Evolutionary conservation across 2,113 vertebrate genomes (phyloP).

Genomic region (Choloepus hoffmanni): DNA sequence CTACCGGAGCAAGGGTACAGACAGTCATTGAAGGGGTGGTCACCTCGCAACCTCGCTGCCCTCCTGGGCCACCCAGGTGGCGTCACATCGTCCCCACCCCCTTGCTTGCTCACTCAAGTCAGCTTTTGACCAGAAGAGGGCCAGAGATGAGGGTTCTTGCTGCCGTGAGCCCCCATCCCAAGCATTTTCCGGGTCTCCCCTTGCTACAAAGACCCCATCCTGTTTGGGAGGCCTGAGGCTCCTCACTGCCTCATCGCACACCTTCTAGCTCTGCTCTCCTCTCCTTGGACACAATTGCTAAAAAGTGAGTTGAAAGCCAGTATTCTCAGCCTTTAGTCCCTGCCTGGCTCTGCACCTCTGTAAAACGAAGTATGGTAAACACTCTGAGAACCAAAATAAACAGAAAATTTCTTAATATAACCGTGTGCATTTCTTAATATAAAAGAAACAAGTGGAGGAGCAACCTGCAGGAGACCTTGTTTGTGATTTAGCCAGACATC

Average conservation of each 20-base stretch:
- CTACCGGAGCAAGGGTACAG: neutral
- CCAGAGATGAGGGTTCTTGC: neutral
- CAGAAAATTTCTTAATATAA: neutral
- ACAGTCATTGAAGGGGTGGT: neutral
- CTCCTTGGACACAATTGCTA: neutral
- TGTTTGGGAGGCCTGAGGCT: neutral
- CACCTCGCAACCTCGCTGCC: neutral
- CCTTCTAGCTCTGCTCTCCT: neutral
- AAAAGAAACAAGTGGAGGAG: neutral
- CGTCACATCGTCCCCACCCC: no score
- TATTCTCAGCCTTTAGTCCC: neutral
- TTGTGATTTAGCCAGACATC: neutral
- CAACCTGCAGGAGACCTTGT: neutral
- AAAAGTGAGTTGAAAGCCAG: neutral
- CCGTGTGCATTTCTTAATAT: neutral
- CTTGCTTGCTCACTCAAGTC: neutral
- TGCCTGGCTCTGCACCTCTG: neutral
- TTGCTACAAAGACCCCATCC: accelerated
- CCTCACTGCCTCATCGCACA: neutral
- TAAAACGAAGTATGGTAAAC: neutral
- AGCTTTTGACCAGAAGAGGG: neutral
- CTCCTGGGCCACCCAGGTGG: neutral
- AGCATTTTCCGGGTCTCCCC: neutral
- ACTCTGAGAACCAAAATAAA: neutral
- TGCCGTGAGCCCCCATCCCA: neutral